These are phyloP conservation scores for Baronia brevicornis DNA, from an alignment of 2,888 invertebrate genomes.

Conservation along the genomic window DNA sequence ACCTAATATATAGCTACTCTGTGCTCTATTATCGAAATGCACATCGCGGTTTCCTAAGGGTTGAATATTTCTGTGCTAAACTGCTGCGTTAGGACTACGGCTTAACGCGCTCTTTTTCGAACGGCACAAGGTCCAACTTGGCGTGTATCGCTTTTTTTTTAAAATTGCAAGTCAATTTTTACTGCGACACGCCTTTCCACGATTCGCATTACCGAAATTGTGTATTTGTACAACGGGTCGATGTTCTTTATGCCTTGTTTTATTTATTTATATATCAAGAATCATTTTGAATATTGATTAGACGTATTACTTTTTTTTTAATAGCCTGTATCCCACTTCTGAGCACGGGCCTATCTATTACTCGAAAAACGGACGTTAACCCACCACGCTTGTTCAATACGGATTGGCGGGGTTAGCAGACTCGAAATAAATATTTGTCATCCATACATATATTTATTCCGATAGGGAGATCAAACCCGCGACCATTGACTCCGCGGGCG, in stretches of 20 bases:
- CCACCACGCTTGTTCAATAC: too few species aligned
- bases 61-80: conserved; percentile 49
- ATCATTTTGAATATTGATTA: too few species aligned
- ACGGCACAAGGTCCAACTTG: neutral
- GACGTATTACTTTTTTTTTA: too few species aligned
- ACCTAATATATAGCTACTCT: conserved; percentile 30
- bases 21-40: conserved; percentile 63
- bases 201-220: conserved; percentile 54
- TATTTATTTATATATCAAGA: too few species aligned
- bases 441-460: too few species aligned
- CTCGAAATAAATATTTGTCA: too few species aligned
- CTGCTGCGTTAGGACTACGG: conserved; percentile 20
- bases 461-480: too few species aligned
- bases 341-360: too few species aligned
- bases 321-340: too few species aligned
- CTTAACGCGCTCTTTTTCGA: neutral
- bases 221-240: conserved; percentile 14
- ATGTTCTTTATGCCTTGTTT: conserved; percentile 3
- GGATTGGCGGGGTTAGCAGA: too few species aligned
- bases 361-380: too few species aligned
- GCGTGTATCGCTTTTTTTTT: neutral
- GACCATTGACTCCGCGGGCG: too few species aligned
- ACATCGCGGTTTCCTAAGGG: conserved; percentile 67
- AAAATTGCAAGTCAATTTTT: conserved; percentile 36
- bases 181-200: conserved; percentile 32